Evolutionary conservation across 2,113 vertebrate species (phyloP).

Genomic region (Archilochus colubris): DNA sequence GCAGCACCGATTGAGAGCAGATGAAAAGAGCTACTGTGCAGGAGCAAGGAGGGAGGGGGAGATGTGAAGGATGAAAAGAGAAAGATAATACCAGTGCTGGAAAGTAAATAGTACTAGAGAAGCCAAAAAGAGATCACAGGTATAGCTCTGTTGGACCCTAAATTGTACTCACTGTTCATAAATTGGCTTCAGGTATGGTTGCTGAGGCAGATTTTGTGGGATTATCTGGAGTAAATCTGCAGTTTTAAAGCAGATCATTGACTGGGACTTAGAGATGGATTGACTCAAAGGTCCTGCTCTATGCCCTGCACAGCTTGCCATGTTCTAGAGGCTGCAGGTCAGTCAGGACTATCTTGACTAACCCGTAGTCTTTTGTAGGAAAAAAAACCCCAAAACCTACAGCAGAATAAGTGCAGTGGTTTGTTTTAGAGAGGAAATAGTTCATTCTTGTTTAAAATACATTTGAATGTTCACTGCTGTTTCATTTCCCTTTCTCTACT

Average conservation of each 20-base stretch:
- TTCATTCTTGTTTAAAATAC: not conserved
- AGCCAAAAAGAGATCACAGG: conserved; percentile 25
- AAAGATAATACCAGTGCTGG: conserved; percentile 31
- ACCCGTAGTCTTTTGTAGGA: not conserved
- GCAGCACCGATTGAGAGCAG: conserved; percentile 44
- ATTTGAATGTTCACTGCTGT: not conserved
- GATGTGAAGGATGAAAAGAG: not conserved
- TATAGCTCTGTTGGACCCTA: conserved; percentile 11
- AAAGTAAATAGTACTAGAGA: not conserved
- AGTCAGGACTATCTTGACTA: not conserved
- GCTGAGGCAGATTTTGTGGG: not conserved
- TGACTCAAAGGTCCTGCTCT: not conserved
- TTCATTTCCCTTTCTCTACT: conserved; percentile 20
- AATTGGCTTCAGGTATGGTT: not conserved
- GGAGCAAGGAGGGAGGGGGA: not conserved
- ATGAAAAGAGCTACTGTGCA: conserved; percentile 55
- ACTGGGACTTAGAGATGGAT: not conserved
- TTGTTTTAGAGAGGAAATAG: not conserved
- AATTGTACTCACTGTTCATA: not conserved
- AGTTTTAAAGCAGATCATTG: conserved; percentile 24
- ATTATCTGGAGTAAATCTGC: conserved; percentile 3
- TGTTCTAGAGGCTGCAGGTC: not conserved
- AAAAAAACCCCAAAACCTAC: not conserved
- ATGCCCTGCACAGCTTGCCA: not conserved
- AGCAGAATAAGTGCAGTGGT: not conserved